Percentiles rank a stretch among this genome's conserved stretches.
Evolutionary conservation across 2,888 invertebrate genomes (phyloP).

Genomic region (Eupithecia inturbata): DNA sequence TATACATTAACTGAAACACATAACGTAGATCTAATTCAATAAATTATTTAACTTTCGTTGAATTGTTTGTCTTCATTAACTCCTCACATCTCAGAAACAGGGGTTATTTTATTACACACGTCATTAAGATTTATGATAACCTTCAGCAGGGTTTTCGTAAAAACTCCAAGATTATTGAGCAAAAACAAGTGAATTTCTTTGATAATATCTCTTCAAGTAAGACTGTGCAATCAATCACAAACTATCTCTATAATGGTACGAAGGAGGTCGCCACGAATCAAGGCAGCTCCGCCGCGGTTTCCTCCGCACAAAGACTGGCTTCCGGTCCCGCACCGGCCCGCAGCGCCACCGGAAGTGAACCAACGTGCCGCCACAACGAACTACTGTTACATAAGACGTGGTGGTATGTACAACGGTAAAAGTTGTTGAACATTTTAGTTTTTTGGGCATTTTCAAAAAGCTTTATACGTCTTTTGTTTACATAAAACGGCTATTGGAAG

Average conservation of each 20-base stretch:
- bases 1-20: not conserved
- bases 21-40: too few relatives aligned
- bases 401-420: not conserved
- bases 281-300: not conserved
- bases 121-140: not conserved
- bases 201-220: not conserved
- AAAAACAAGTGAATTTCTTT: not conserved
- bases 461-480: not conserved
- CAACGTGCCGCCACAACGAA: not conserved
- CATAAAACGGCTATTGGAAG: not conserved
- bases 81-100: not conserved
- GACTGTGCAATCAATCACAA: not conserved
- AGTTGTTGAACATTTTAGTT: too few relatives aligned
- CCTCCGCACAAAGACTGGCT: not conserved
- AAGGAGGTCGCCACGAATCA: conserved; percentile 10
- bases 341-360: conserved; percentile 2
- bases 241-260: not conserved
- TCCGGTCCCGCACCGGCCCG: conserved; percentile 2
- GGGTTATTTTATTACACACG: not conserved
- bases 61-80: not conserved
- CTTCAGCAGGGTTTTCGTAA: not conserved
- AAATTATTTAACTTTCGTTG: not conserved
- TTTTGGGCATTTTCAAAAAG: not conserved
- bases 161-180: not conserved
- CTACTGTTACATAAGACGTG: not conserved